Evolutionary conservation across 2,113 vertebrate genomes (phyloP).

Genomic region (Beaufortia kweichowensis): DNA sequence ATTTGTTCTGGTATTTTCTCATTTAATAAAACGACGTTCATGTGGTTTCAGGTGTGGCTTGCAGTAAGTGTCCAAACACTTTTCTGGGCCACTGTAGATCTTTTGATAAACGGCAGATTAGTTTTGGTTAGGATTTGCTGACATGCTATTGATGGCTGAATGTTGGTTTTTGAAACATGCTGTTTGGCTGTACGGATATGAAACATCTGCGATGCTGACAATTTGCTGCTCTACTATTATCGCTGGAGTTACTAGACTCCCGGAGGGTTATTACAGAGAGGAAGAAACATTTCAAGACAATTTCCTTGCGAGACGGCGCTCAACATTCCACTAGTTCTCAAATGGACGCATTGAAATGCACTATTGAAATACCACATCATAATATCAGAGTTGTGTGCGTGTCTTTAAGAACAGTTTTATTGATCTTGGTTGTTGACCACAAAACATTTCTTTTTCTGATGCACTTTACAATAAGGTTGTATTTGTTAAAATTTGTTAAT

Average conservation of each 20-base stretch:
- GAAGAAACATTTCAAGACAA: constrained; percentile 7
- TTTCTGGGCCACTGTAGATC: not conserved
- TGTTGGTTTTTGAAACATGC: not conserved
- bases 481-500: too few relatives aligned
- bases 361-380: not conserved
- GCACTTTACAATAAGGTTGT: constrained; percentile 37
- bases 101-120: not conserved
- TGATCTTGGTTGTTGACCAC: not conserved
- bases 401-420: not conserved
- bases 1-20: not conserved
- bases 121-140: not conserved
- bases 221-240: constrained; percentile 41
- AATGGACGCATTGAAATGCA: not conserved
- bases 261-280: constrained; percentile 24
- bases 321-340: constrained; percentile 40
- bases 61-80: not conserved
- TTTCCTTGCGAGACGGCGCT: constrained; percentile 8
- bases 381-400: constrained; percentile 1
- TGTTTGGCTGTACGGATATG: constrained; percentile 5
- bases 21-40: not conserved
- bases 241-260: not conserved
- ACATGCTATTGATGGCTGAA: not conserved
- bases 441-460: constrained; percentile 8
- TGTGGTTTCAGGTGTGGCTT: not conserved
- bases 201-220: constrained; percentile 37